A percentile compares a stretch with the other conserved stretches of the same genome.
Conservation (phyloP, 2,888 invertebrate species). For the Rotaria socialis region DNA sequence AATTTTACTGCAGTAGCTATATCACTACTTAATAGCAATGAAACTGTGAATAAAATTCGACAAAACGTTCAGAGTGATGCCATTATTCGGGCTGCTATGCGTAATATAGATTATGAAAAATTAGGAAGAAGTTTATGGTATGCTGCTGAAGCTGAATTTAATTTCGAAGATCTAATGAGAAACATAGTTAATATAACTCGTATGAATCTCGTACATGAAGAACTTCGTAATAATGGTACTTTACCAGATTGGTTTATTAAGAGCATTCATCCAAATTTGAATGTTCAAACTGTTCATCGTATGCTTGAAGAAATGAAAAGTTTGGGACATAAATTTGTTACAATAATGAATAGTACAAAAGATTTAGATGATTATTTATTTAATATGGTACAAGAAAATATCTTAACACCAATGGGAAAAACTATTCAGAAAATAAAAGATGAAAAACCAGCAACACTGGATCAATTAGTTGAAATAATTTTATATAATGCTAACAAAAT, state of each 20-base stretch:
- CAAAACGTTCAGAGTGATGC: not conserved
- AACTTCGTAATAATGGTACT: not conserved
- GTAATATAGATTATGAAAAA: not conserved
- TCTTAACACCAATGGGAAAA: not conserved
- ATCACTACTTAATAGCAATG: not conserved
- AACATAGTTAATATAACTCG: not conserved
- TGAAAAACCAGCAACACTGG: not conserved
- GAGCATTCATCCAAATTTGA: not conserved
- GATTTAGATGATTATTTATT: not conserved
- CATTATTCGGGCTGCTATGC: not conserved
- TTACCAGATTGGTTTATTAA: not conserved
- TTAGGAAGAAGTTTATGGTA: not conserved
- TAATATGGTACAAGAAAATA: not conserved
- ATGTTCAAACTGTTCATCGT: not conserved
- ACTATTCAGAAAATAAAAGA: not conserved
- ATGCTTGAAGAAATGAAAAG: not conserved
- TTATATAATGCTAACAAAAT: not conserved
- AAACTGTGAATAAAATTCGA: not conserved
- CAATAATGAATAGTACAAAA: not conserved
- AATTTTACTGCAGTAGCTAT: not conserved
- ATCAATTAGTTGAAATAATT: constrained; percentile 3
- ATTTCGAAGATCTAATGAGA: not conserved
- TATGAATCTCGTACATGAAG: not conserved
- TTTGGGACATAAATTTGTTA: not conserved
- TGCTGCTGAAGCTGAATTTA: not conserved